Percentiles rank a stretch among this genome's conserved stretches.
These are phyloP conservation scores for Notocelia uddmanniana DNA, from an alignment of 2,888 invertebrate species.

Conservation along the genomic window DNA sequence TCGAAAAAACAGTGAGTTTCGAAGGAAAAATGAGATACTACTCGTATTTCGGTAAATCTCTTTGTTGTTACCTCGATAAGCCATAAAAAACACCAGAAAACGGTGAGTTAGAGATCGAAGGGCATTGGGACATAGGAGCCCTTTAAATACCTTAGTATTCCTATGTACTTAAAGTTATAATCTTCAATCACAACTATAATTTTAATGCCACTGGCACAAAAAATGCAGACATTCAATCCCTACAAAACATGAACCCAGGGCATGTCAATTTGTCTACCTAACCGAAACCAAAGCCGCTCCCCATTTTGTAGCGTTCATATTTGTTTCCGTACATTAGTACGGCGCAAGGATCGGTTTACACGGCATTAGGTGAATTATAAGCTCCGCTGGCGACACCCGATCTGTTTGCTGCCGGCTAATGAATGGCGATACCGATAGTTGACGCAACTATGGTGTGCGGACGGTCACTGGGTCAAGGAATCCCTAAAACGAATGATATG, in stretches of 20 bases:
- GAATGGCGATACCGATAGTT: slow-evolving; percentile 58
- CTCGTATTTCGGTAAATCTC: no score
- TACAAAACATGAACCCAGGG: slow-evolving; percentile 1
- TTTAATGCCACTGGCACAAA: background rate
- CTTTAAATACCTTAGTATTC: no score
- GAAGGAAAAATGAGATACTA: no score
- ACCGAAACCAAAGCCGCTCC: slow-evolving; percentile 30
- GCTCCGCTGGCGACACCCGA: slow-evolving; percentile 80
- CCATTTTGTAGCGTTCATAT: slow-evolving; percentile 58
- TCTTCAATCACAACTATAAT: background rate
- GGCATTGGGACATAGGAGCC: no score
- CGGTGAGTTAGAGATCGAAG: no score
- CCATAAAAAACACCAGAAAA: no score
- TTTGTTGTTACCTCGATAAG: no score
- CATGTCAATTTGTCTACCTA: slow-evolving; percentile 5
- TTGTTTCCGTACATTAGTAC: slow-evolving; percentile 76
- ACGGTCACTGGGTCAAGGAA: slow-evolving; percentile 40
- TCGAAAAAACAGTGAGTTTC: no score
- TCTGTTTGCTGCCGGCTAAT: slow-evolving; percentile 78
- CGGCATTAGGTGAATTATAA: slow-evolving; percentile 85
- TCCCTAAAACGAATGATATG: slow-evolving; percentile 1
- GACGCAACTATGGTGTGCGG: slow-evolving; percentile 12
- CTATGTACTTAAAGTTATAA: no score
- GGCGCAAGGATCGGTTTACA: slow-evolving; percentile 73
- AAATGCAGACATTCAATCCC: background rate